Evolutionary conservation across 2,888 invertebrate genomes (phyloP), one percentile per base, ranked within the genome.

Genomic region (Meghimatium bilineatum): DNA sequence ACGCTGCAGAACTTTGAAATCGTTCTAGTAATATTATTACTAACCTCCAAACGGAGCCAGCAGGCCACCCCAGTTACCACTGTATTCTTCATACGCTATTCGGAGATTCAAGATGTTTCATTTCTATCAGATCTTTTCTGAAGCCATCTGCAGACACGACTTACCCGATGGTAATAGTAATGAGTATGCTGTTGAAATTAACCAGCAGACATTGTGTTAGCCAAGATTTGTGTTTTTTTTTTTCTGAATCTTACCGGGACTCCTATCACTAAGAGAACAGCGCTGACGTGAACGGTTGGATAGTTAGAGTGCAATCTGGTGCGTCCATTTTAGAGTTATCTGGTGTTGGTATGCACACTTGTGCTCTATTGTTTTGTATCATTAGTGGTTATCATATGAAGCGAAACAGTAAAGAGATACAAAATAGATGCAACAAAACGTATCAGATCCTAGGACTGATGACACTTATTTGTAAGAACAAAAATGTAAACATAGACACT

Each of bases 261-360:
- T 72, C 29, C 32, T 56, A 52, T 74, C 74, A 74, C 74, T 52
- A 74, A 56, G 74, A 52, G 74, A 74, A 74, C 74, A 56, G 52
- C 52, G 20, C 29, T 29, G 29, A 52, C 32, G 52, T 74, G 74
- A 74, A 32, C 2, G 14, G 12, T 10, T 29, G 52, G 32, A 20
- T 32, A 32, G 32, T 14, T 5, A 1, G 23, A 52, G 67, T 36
- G 49, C 34, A 6, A 26, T 0, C 1, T 29, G 52, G 74, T 52
- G 74, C 52, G 74, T 44, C 49, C 44, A 56, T 29, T 76, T 26
- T 56, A 20, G 20, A 1, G 29, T 44, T 49, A 3, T n/a, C 5
- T 36, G 10, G 1, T 36, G 29, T 26, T 69, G 6, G n/a, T n/a
- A n/a, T n/a, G n/a, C n/a, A n/a, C n/a, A n/a, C n/a, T n/a, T n/a